Evolutionary conservation across 2,888 invertebrate species (phyloP), one percentile per base, ranked within the genome.

Genomic region (Torymus texanus): DNA sequence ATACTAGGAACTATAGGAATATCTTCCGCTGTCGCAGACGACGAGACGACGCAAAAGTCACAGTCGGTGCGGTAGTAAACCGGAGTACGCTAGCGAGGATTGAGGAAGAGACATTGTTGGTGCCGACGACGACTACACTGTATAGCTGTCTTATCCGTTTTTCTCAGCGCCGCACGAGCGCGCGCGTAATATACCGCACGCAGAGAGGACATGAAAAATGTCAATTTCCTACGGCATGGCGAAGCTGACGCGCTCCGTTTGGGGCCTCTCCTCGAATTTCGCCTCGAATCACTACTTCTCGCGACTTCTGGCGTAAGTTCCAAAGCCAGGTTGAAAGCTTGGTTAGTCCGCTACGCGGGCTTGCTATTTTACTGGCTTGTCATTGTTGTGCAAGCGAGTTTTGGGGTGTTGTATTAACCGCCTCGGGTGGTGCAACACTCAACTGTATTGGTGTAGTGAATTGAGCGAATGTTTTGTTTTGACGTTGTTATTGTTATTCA

Each of bases 261-360:
- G 90, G 88, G 86, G 86, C 63, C 80, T 90, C 24, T 90, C 90
- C 70, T 90, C 90, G 55, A 90, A 90, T 86, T 90, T 90, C 78
- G 86, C 86, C 16, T 87, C 89, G 2, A 90, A 90, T 83, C 88
- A 87, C 77, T 90, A 90, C 82, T 90, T 90, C 82, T 90, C 90
- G 63, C 88, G 88, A 82, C 85, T 90, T 63, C 83, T 89, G 71
- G 84, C 83, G 90, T 89, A 83, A 89, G 90, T 90, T 29, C n/a
- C 2, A 14, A 0, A 5, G 0, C 16, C 14, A 11, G 24, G 62
- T 12, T 56, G 10, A 63, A 21, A 65, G 10, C 14, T 56, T 16
- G 18, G 13, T 8, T 55, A 5, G 18, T 12, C 41, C 12, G 14
- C 16, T 75, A 63, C 18, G 14, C 41, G 11, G 14, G 13, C n/a